Evolutionary conservation across 2,113 vertebrate species (phyloP).

Genomic region (Narcine bancroftii): DNA sequence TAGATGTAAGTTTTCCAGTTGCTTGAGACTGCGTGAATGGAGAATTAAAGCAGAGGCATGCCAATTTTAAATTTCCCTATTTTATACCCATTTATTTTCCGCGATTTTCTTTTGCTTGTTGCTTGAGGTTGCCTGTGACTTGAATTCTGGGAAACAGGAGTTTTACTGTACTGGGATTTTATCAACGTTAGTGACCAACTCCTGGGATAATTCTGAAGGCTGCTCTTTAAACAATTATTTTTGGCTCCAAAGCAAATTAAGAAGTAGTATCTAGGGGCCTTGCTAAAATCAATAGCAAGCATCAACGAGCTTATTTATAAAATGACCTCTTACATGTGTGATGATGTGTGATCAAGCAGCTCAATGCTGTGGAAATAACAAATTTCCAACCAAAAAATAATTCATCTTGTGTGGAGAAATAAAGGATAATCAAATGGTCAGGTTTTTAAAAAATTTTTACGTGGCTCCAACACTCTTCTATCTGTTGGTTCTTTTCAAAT

Average conservation of each 20-base stretch:
- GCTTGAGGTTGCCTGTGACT: too few species aligned
- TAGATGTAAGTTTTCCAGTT: too few species aligned
- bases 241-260: neutral
- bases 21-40: too few species aligned
- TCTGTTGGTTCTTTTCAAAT: neutral
- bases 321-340: neutral
- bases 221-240: neutral
- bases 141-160: too few species aligned
- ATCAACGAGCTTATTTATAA: neutral
- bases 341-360: neutral
- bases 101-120: too few species aligned
- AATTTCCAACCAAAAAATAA: neutral
- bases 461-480: neutral
- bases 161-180: too few species aligned
- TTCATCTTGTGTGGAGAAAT: neutral
- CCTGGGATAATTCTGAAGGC: neutral
- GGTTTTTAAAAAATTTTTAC: neutral
- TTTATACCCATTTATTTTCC: too few species aligned
- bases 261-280: neutral
- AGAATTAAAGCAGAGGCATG: too few species aligned
- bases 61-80: too few species aligned
- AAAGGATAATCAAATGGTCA: neutral
- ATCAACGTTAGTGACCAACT: neutral
- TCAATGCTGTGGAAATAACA: neutral
- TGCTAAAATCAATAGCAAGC: neutral